A percentile compares a stretch with the other conserved stretches of the same genome.
These are phyloP conservation scores for Drosophila ohnishii DNA, from an alignment of 1,140 invertebrate genomes.

Conservation along the genomic window DNA sequence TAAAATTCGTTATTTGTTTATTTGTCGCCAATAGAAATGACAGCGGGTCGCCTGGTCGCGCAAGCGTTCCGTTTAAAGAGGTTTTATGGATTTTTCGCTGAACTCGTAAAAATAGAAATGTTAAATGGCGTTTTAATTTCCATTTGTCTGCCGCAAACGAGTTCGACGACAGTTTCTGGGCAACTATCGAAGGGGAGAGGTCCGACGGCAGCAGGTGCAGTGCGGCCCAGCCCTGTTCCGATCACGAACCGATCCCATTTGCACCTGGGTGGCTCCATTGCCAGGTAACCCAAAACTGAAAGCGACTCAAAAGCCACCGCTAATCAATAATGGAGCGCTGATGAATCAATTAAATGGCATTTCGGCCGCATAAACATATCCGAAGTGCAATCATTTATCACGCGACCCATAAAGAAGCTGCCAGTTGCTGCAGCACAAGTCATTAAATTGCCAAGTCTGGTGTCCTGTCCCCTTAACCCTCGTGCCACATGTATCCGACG, in stretches of 20 bases:
- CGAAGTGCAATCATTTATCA: conserved; percentile 56
- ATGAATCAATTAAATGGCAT: conserved; percentile 76
- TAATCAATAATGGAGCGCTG: conserved; percentile 56
- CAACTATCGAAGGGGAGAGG: neutral
- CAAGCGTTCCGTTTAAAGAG: conserved; percentile 24
- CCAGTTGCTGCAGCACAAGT: conserved; percentile 47
- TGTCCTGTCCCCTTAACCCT: conserved; percentile 6
- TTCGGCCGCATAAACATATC: conserved; percentile 36
- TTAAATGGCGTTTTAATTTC: conserved; percentile 63
- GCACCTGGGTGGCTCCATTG: conserved; percentile 44
- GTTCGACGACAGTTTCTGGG: conserved; percentile 57
- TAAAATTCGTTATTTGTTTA: conserved; percentile 71
- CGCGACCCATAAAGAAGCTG: conserved; percentile 32
- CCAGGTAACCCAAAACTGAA: conserved; percentile 43
- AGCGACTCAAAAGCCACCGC: conserved; percentile 16
- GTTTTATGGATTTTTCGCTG: conserved; percentile 67
- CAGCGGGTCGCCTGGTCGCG: conserved; percentile 21
- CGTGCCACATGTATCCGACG: conserved; percentile 28
- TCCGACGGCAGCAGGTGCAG: conserved; percentile 62
- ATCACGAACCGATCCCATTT: conserved; percentile 31
- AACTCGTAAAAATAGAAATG: conserved; percentile 79
- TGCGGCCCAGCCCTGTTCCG: conserved; percentile 14
- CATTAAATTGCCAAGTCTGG: conserved; percentile 43
- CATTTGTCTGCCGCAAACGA: conserved; percentile 64
- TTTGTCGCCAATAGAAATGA: conserved; percentile 74